These are phyloP conservation scores for Andrena trimmerana DNA, from an alignment of 2,888 invertebrate genomes.

Conservation along the genomic window DNA sequence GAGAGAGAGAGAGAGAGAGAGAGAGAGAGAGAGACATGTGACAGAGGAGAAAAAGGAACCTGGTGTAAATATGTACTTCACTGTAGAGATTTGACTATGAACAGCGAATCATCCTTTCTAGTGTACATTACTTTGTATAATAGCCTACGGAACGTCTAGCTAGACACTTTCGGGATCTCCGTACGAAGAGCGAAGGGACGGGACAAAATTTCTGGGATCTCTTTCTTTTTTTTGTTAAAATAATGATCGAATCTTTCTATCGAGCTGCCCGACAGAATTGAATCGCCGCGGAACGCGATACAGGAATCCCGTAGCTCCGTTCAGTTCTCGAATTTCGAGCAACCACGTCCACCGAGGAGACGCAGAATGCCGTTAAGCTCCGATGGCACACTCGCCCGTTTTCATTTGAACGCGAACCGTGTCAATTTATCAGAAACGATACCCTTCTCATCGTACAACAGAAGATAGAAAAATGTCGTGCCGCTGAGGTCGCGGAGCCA, in stretches of 20 bases:
- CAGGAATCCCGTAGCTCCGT: conserved; percentile 26
- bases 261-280: conserved; percentile 32
- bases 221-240: not conserved
- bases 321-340: conserved; percentile 41
- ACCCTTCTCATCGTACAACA: conserved; percentile 15
- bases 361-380: conserved; percentile 20
- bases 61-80: conserved; percentile 56
- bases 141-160: conserved; percentile 60
- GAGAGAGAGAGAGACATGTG: not conserved
- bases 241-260: conserved; percentile 12
- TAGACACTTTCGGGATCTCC: conserved; percentile 59
- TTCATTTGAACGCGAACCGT: conserved; percentile 64
- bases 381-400: conserved; percentile 14
- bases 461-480: conserved; percentile 6
- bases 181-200: conserved; percentile 29
- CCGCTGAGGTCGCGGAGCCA: not conserved
- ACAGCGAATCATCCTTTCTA: conserved; percentile 59
- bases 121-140: conserved; percentile 62
- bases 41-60: not conserved
- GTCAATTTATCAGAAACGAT: conserved; percentile 69
- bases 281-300: conserved; percentile 25
- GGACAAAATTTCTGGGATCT: conserved; percentile 22
- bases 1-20: conserved; percentile 8
- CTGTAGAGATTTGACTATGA: conserved; percentile 55
- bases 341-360: conserved; percentile 2